A percentile compares a stretch with the other conserved stretches of the same genome.
These are phyloP conservation scores for Lophius piscatorius DNA, from an alignment of 2,113 vertebrate species.

Conservation along the genomic window DNA sequence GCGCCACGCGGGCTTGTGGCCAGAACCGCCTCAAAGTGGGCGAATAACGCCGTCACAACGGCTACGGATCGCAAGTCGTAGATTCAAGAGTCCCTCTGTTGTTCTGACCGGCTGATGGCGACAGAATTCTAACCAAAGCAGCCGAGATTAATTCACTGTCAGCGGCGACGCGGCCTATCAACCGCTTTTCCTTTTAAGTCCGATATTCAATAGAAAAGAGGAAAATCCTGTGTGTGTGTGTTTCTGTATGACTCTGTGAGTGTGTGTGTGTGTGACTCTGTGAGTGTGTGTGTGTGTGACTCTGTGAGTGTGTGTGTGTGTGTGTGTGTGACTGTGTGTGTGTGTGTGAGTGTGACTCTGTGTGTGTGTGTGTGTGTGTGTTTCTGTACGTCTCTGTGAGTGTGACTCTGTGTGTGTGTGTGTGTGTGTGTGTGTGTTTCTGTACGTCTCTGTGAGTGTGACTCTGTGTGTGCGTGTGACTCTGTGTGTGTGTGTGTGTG, in stretches of 20 bases:
- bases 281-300: constrained; percentile 9
- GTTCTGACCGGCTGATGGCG: constrained; percentile 34
- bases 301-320: neutral
- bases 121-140: constrained; percentile 38
- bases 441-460: too few relatives aligned
- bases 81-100: constrained; percentile 13
- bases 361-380: too few relatives aligned
- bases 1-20: neutral
- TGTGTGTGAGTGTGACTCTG: too few relatives aligned
- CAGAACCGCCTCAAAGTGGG: neutral
- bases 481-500: too few relatives aligned
- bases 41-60: constrained; percentile 4
- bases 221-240: constrained; percentile 18
- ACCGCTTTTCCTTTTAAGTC: constrained; percentile 40
- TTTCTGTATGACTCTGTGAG: constrained; percentile 35
- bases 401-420: too few relatives aligned
- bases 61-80: neutral
- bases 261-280: constrained; percentile 6
- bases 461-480: too few relatives aligned
- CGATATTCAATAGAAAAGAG: constrained; percentile 56
- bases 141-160: constrained; percentile 53
- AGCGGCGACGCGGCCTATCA: constrained; percentile 58
- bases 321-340: neutral
- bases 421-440: too few relatives aligned
- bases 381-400: too few relatives aligned